These are phyloP conservation scores for Gerris lacustris DNA, from an alignment of 2,888 invertebrate genomes.

Conservation along the genomic window DNA sequence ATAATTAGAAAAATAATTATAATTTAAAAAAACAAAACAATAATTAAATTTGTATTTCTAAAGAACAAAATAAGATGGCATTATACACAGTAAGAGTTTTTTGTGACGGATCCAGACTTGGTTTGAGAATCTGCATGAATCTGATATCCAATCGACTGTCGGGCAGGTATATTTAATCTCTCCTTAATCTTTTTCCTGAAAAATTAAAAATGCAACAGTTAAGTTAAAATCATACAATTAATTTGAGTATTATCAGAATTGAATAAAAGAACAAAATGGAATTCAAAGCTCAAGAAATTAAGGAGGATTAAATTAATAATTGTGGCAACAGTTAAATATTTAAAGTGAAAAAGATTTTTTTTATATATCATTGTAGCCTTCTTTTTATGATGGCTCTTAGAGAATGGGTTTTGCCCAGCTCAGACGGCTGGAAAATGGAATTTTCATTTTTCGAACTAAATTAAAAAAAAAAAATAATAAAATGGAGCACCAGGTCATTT, in stretches of 20 bases:
- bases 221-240: conserved; percentile 4
- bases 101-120: conserved; percentile 68
- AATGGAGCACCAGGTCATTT: too few species aligned
- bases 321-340: not conserved
- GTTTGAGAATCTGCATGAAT: conserved; percentile 74
- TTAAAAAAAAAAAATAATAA: too few species aligned
- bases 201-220: conserved; percentile 25
- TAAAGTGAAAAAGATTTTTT: too few species aligned
- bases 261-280: not conserved
- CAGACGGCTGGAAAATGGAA: too few species aligned
- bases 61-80: not conserved
- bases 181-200: conserved; percentile 67
- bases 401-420: too few species aligned
- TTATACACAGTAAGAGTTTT: conserved; percentile 62
- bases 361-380: too few species aligned
- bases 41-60: not conserved
- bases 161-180: conserved; percentile 56
- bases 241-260: not conserved
- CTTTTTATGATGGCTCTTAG: too few species aligned
- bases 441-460: too few species aligned
- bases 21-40: not conserved
- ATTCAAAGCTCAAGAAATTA: not conserved
- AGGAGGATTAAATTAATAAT: not conserved
- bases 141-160: conserved; percentile 61
- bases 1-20: not conserved